Base-by-base conservation (phyloP, 2,888 invertebrate genomes). In the Sphecodes monilicornis region DNA sequence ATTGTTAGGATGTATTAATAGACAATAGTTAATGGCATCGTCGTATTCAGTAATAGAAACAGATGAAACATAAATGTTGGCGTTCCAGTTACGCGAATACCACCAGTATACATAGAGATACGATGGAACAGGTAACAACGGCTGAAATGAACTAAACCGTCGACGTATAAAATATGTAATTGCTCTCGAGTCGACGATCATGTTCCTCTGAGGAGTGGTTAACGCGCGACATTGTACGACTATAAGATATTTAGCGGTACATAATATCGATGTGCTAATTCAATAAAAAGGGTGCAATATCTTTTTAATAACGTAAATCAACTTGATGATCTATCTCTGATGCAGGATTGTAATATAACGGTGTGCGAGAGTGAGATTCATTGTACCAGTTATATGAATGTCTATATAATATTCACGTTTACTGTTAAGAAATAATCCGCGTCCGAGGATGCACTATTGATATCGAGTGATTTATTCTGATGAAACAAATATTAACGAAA, bases 341-440 rank as follows among this genome's bases (percentile, higher is more conserved):
- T 78, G 74, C 84, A 80, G 84, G 76, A 89, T 85, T 92, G 90
- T 91, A 90, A 85, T 85, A 86, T 89, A 89, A 89, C 75, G 78
- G 80, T 82, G 88, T 90, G 72, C 85, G 80, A 88, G 76, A n/a
- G 54, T 88, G 88, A 82, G 80, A 90, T 88, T 68, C n/a, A 87
- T 85, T 86, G 75, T 79, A 85, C 86, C 82, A 79, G 85, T 86
- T 86, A 85, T 86, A 85, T 90, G 79, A 80, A 87, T 91, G 92
- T 92, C 91, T 91, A 92, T 91, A 92, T 60, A 64, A 29, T 91
- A 91, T 80, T 88, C 88, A 82, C 79, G 77, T 85, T 81, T 89
- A 87, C 71, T 72, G 41, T 86, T n/a, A 60, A 72, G 81, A 78
- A 82, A 36, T 76, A 78, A 78, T 78, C n/a, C 54, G 50, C 73